phyloP scores from a whole-genome alignment of 1,140 invertebrate genomes.

The Ephestia elutella region DNA sequence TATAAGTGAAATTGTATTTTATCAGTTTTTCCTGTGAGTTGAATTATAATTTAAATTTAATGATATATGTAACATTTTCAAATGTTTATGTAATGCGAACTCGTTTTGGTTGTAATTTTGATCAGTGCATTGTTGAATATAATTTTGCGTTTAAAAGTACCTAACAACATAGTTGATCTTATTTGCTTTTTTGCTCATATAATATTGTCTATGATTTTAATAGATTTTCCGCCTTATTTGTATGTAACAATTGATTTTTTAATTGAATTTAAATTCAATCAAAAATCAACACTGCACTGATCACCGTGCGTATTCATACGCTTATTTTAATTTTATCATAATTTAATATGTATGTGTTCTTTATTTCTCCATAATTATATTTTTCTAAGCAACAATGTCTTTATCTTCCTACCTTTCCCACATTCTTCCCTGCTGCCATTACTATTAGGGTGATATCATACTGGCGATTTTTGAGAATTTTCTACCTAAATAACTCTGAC shows the following conservation, averaged over 20 bases:
- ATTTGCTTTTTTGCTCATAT: too few relatives aligned
- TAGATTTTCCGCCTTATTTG: not conserved
- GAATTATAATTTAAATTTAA: not conserved
- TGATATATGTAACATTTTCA: not conserved
- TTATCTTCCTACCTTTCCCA: conserved; percentile 40
- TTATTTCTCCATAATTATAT: conserved; percentile 39
- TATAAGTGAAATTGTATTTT: conserved; percentile 1
- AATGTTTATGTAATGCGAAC: not conserved
- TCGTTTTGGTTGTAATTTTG: not conserved
- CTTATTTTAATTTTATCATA: conserved; percentile 12
- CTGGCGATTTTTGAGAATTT: not conserved
- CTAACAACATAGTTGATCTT: too few relatives aligned
- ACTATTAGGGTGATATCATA: conserved; percentile 7
- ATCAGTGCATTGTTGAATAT: not conserved
- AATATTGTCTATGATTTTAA: too few relatives aligned
- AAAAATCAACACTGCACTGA: not conserved
- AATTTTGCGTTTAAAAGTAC: too few relatives aligned
- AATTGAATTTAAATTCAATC: too few relatives aligned
- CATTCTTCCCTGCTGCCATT: conserved; percentile 53
- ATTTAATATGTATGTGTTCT: conserved; percentile 14
- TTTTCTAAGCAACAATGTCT: conserved; percentile 38
- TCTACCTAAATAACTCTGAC: not conserved
- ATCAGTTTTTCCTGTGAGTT: not conserved
- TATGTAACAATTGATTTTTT: too few relatives aligned
- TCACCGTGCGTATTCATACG: not conserved